phyloP scores from a whole-genome alignment of 2,797 vertebrate species.

The Avahi laniger region DNA sequence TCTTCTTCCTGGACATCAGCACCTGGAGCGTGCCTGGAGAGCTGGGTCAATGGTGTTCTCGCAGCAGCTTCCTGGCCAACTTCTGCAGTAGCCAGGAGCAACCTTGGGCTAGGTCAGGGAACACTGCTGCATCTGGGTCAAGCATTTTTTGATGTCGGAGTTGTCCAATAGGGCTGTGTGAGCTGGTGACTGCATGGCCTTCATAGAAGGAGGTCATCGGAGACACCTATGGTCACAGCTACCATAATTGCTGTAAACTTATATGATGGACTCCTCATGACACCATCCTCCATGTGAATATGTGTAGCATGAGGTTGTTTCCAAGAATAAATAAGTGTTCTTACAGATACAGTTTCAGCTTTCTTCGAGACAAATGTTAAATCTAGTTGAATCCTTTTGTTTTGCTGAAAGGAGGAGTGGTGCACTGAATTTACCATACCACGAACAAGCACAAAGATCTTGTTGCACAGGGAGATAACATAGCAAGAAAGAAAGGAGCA shows the following conservation, averaged over 20 bases:
- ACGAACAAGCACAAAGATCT: not conserved
- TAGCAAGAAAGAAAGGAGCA: not conserved
- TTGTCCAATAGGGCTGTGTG: not conserved
- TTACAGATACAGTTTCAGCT: not conserved
- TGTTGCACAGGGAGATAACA: not conserved
- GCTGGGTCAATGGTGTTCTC: not conserved
- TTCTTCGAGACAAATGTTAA: not conserved
- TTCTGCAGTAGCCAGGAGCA: not conserved
- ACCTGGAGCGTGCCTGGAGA: not conserved
- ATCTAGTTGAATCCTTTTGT: not conserved
- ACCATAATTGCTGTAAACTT: not conserved
- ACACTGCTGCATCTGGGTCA: not conserved
- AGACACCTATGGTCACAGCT: not conserved
- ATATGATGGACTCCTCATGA: no score
- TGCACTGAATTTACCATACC: not conserved
- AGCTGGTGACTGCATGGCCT: not conserved
- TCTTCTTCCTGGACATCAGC: not conserved
- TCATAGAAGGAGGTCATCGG: not conserved
- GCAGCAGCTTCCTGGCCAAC: not conserved
- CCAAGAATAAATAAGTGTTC: not conserved
- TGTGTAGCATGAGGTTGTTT: not conserved
- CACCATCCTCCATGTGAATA: not conserved
- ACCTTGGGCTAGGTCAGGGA: not conserved
- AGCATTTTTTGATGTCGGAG: not conserved
- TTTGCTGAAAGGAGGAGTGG: not conserved